A percentile compares a stretch with the other conserved stretches of the same genome.
Evolutionary conservation across 2,797 vertebrate genomes (phyloP).

Genomic region (Chiloscyllium punctatum): DNA sequence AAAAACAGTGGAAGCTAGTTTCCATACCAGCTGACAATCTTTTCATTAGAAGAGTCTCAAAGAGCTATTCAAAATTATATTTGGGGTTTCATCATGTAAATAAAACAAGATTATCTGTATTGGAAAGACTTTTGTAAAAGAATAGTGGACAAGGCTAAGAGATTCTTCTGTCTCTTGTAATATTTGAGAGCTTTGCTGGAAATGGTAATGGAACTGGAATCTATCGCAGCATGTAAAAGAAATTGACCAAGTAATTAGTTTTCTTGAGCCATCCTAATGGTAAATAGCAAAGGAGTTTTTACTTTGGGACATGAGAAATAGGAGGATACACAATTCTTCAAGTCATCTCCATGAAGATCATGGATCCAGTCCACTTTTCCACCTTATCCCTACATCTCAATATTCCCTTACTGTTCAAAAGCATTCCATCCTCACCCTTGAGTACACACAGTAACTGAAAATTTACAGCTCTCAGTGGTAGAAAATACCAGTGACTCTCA

Average conservation of each 20-base stretch:
- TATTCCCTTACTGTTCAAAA: not conserved
- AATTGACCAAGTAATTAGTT: not conserved
- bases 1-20: not conserved
- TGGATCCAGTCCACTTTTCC: not conserved
- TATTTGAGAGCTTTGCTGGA: not conserved
- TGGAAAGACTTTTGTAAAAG: not conserved
- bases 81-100: not conserved
- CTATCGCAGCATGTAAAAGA: not conserved
- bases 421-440: not conserved
- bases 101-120: not conserved
- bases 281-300: not conserved
- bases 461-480: not conserved
- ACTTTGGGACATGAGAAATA: not conserved
- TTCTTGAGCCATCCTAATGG: not conserved
- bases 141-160: not conserved
- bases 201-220: not conserved
- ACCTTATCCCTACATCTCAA: not conserved
- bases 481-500: not conserved
- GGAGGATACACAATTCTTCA: not conserved
- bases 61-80: not conserved
- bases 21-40: not conserved
- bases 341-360: not conserved
- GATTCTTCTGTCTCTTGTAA: not conserved
- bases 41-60: not conserved
- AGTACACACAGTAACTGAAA: not conserved